Conservation (phyloP, 2,888 invertebrate genomes). For the Thereva unica region DNA sequence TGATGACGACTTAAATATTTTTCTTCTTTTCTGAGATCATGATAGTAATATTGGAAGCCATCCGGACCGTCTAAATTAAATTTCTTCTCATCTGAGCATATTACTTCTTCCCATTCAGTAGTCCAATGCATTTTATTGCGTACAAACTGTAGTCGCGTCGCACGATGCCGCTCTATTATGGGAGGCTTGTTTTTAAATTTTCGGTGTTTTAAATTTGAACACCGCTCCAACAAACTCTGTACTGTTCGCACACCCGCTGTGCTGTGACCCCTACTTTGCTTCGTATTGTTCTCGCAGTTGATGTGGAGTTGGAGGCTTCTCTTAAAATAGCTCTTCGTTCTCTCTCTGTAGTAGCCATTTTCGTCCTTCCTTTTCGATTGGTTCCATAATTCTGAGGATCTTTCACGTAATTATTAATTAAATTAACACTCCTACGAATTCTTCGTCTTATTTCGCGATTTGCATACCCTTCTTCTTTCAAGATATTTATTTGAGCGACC, state of each 20-base stretch:
- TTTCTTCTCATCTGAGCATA: too few species aligned
- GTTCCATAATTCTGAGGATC: not conserved
- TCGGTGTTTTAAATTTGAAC: not conserved
- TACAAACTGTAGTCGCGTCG: too few species aligned
- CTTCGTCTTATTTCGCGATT: not conserved
- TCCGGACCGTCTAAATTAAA: too few species aligned
- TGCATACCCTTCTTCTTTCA: slow-evolving; percentile 10
- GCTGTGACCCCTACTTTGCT: not conserved
- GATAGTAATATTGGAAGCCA: too few species aligned
- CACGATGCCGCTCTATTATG: too few species aligned
- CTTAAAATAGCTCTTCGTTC: not conserved
- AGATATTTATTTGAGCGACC: not conserved
- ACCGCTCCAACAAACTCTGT: not conserved
- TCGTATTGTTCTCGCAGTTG: not conserved
- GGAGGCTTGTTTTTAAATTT: too few species aligned
- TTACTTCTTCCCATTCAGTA: too few species aligned
- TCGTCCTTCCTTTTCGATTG: not conserved
- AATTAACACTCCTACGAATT: not conserved
- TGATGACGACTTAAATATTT: too few species aligned
- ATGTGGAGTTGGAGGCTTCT: not conserved
- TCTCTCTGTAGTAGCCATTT: not conserved
- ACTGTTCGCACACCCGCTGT: not conserved
- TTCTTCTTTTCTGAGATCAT: too few species aligned
- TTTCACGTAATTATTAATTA: not conserved
- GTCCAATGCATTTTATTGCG: too few species aligned